Evolutionary conservation across 2,888 invertebrate species (phyloP), one percentile per base, ranked within the genome.

Genomic region (Drosophila robusta): DNA sequence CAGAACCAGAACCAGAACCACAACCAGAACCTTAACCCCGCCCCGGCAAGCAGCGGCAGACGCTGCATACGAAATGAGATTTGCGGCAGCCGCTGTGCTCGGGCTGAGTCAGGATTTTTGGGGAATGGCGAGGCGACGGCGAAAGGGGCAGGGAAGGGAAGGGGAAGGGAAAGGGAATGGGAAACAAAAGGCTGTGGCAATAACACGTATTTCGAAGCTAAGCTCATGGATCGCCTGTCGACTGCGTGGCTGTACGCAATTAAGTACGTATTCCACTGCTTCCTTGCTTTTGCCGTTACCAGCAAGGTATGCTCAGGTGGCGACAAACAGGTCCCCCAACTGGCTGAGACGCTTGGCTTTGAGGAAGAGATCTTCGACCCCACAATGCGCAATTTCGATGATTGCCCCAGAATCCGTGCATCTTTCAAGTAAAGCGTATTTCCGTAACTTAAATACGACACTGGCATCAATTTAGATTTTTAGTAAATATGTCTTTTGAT

Each of bases 31-130:
- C 51, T 6, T 18, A 36, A 8, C 64, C 60, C 51, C 64, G 24
- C 44, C 61, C 64, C 50, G 46, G 14, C 14, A 5, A 6, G 14
- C 69, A 69, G 63, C 61, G 68, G 72, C 75, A 68, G 67, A 72
- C 74, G 75, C 64, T 75, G 87, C 83, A 89, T 87, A 89, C 87
- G 50, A 79, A 89, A 87, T 89, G 78, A 87, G 85, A 69, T 77
- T 72, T 70, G 76, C 51, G 75, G 68, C 71, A 29, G 29, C 29
- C 29, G 29, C 29, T 29, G 29, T 29, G 38, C 38, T 38, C 38
- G 14, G 51, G 76, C 42, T 55, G 55, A 50, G 58, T 55, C 71
- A 58, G 74, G 78, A 78, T 82, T 79, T 70, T 32, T 44, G 5
- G 56, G 47, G 22, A 46, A 22, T 24, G 7, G 56, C 36, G 56